phyloP scores from a whole-genome alignment of 1,140 invertebrate genomes.

The Ceratina calcarata region DNA sequence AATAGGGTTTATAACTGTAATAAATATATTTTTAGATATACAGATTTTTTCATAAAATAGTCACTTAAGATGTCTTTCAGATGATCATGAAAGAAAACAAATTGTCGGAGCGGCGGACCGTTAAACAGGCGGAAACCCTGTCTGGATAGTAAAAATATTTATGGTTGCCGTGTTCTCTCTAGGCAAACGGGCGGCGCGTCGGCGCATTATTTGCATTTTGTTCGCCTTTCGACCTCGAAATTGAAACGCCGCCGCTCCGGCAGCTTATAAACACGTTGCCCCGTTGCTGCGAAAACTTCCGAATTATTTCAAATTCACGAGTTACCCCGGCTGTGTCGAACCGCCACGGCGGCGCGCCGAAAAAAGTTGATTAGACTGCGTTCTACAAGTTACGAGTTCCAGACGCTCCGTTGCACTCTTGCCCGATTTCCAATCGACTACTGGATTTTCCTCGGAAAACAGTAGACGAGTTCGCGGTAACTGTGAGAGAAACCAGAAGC shows the following conservation, averaged over 20 bases:
- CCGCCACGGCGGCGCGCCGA: no score
- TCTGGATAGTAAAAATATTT: constrained; percentile 34
- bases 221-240: constrained; percentile 34
- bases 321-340: neutral
- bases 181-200: constrained; percentile 19
- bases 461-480: neutral
- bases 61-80: no score
- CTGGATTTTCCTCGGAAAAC: constrained; percentile 20
- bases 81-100: no score
- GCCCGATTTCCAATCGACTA: neutral
- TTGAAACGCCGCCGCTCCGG: constrained; percentile 2
- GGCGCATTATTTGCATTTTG: constrained; percentile 51
- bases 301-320: constrained; percentile 35
- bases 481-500: constrained; percentile 9
- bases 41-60: no score
- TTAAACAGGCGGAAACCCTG: constrained; percentile 23
- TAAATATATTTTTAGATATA: no score
- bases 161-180: constrained; percentile 27
- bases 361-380: constrained; percentile 8
- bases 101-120: neutral
- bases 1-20: no score
- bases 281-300: constrained; percentile 37
- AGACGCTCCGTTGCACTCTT: constrained; percentile 7
- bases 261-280: constrained; percentile 31
- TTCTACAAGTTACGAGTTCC: constrained; percentile 24